Evolutionary conservation across 1,140 invertebrate species (phyloP).

Genomic region (Pogonomyrmex californicus): DNA sequence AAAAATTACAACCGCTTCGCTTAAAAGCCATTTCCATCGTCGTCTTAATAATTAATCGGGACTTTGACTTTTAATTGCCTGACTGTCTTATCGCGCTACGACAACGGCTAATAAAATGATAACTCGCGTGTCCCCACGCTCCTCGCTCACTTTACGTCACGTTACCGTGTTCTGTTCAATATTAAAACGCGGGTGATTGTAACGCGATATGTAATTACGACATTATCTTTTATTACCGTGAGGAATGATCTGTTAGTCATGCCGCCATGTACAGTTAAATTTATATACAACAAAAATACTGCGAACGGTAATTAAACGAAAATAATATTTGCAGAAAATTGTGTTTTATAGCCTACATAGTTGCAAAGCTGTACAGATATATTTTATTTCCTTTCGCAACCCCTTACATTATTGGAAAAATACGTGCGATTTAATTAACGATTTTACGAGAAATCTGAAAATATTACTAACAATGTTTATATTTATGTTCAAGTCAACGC

Average conservation of each 20-base stretch:
- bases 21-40: not conserved
- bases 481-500: not conserved
- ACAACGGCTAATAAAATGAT: constrained; percentile 36
- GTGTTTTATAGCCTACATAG: not conserved
- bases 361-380: too few relatives aligned
- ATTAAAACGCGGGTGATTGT: constrained; percentile 12
- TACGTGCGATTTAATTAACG: not conserved
- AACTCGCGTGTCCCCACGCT: not conserved
- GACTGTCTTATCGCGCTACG: constrained; percentile 13
- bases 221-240: constrained; percentile 6
- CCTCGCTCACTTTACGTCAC: constrained; percentile 23
- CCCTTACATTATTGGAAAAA: too few relatives aligned
- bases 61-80: constrained; percentile 21
- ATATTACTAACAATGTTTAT: not conserved
- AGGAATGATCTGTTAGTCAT: not conserved
- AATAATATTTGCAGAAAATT: not conserved
- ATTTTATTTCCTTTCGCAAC: too few relatives aligned
- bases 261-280: not conserved
- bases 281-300: not conserved
- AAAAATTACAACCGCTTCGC: constrained; percentile 28
- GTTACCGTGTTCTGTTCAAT: not conserved
- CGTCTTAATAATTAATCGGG: constrained; percentile 33
- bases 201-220: constrained; percentile 12
- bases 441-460: not conserved
- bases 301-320: not conserved